phyloP scores from a whole-genome alignment of 2,113 vertebrate species.

The Regulus satrapa region DNA sequence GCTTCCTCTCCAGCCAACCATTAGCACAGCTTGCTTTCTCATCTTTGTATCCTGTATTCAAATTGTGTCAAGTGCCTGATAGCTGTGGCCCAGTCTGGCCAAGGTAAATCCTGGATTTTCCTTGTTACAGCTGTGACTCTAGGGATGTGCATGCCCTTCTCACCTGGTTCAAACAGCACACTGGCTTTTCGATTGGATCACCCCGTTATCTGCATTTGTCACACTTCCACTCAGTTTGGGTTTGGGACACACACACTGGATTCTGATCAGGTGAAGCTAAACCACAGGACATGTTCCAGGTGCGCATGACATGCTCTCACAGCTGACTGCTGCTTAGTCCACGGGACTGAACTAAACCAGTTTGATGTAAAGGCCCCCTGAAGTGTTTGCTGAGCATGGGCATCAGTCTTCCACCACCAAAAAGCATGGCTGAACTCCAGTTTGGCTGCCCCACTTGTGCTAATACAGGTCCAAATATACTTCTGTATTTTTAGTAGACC shows the following conservation, averaged over 20 bases:
- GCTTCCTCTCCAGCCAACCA: not conserved
- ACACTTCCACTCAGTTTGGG: not conserved
- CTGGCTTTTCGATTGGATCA: rapidly evolving
- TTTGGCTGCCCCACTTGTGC: not conserved
- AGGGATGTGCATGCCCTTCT: rapidly evolving
- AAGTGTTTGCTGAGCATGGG: not conserved
- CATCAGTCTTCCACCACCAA: not conserved
- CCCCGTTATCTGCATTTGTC: not conserved
- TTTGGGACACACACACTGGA: not conserved
- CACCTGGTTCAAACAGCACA: not conserved
- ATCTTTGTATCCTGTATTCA: not conserved
- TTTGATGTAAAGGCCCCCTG: not conserved
- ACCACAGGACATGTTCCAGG: not conserved
- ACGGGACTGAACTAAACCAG: not conserved
- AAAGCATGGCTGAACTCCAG: rapidly evolving
- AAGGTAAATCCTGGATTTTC: not conserved
- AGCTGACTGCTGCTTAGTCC: not conserved
- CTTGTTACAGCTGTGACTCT: not conserved
- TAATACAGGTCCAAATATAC: not conserved
- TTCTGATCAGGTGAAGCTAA: not conserved
- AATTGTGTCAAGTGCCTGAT: not conserved
- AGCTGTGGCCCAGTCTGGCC: not conserved
- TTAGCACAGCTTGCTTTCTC: not conserved
- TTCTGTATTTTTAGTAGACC: not conserved
- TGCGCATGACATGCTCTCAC: rapidly evolving